phyloP scores from a whole-genome alignment of 2,888 invertebrate genomes.

The Dryobotodes eremita region DNA sequence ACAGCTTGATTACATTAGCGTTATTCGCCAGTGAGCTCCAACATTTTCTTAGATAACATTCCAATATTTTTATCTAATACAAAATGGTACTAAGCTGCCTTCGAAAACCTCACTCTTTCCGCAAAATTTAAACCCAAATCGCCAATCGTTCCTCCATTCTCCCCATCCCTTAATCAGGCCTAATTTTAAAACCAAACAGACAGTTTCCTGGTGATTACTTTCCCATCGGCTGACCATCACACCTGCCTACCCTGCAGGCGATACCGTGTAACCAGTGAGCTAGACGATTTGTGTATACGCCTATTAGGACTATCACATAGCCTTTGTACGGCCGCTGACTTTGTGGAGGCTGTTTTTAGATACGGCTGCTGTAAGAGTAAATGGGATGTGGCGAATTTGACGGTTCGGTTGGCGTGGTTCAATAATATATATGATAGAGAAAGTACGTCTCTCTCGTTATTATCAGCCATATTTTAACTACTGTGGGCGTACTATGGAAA shows the following conservation, averaged over 20 bases:
- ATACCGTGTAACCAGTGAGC: slow-evolving; percentile 68
- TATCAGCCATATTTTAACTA: too few relatives aligned
- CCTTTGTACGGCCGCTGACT: slow-evolving; percentile 73
- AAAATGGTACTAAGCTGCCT: neutral
- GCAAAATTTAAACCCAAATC: neutral
- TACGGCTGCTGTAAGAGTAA: slow-evolving; percentile 10
- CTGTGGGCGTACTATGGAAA: too few relatives aligned
- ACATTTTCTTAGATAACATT: too few relatives aligned
- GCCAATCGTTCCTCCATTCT: neutral
- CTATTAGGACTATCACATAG: slow-evolving; percentile 76
- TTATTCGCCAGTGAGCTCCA: too few relatives aligned
- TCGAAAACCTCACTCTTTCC: neutral
- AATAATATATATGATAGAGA: slow-evolving; percentile 10
- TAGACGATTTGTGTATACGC: slow-evolving; percentile 77
- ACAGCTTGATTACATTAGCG: neutral
- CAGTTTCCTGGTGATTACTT: slow-evolving; percentile 72
- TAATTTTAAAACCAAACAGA: slow-evolving; percentile 62
- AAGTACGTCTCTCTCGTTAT: too few relatives aligned
- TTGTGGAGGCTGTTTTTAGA: slow-evolving; percentile 70
- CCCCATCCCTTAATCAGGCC: slow-evolving; percentile 19
- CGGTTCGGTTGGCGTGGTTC: neutral
- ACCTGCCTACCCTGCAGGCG: slow-evolving; percentile 62
- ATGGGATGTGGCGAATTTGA: slow-evolving; percentile 10
- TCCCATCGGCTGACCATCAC: slow-evolving; percentile 70
- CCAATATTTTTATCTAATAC: too few relatives aligned